Percentiles rank a stretch among this genome's conserved stretches.
Conservation (phyloP, 2,797 vertebrate genomes). For the Urosaurus nigricauda region DNA sequence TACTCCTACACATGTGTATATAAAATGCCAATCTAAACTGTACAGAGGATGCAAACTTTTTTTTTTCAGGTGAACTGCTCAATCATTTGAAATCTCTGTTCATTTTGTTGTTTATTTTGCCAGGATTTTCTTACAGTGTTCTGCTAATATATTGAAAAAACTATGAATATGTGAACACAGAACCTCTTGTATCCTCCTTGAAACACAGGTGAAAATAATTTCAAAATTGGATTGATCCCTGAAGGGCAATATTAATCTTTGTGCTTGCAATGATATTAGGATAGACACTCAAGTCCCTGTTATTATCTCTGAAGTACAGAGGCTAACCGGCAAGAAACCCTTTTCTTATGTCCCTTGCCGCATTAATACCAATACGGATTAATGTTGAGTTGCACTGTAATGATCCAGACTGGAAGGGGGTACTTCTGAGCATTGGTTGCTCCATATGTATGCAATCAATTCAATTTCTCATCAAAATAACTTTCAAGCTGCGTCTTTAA, state of each 20-base stretch:
- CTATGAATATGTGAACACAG: not conserved
- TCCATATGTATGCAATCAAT: conserved; percentile 36
- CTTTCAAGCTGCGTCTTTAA: conserved; percentile 11
- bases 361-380: conserved; percentile 44
- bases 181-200: conserved; percentile 6
- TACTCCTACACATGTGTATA: not conserved
- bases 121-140: not conserved
- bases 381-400: conserved; percentile 56
- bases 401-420: conserved; percentile 39
- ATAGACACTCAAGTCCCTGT: conserved; percentile 10
- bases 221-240: conserved; percentile 29
- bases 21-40: not conserved
- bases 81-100: not conserved
- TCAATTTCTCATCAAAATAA: conserved; percentile 47
- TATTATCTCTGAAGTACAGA: conserved; percentile 31
- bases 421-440: conserved; percentile 48
- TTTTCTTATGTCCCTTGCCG: conserved; percentile 24
- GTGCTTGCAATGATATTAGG: conserved; percentile 1
- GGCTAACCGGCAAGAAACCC: conserved; percentile 19
- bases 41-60: not conserved
- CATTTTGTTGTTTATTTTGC: not conserved
- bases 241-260: conserved; percentile 29
- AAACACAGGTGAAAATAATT: conserved; percentile 30
- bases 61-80: not conserved
- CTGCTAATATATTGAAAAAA: not conserved